A percentile compares a stretch with the other conserved stretches of the same genome.
Conservation (phyloP, 1,140 invertebrate species). For the Dysdera silvatica region DNA sequence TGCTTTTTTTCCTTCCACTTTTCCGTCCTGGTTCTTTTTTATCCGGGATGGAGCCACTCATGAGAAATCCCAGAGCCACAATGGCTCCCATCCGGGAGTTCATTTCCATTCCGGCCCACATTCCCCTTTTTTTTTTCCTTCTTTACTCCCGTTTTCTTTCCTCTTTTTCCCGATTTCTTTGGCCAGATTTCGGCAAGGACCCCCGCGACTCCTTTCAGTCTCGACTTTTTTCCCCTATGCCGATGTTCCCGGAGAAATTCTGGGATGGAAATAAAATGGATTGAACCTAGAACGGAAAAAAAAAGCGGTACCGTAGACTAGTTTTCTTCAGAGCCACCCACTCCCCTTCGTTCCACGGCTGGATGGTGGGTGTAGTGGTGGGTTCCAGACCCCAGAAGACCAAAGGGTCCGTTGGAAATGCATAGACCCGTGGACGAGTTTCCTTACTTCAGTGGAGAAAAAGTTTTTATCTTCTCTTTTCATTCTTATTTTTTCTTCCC, state of each 20-base stretch:
- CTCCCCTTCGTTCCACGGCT: too few relatives aligned
- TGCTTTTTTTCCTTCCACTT: background rate
- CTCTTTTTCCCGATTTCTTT: too few relatives aligned
- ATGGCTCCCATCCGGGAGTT: conserved; percentile 26
- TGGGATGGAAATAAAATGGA: background rate
- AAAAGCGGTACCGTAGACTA: too few relatives aligned
- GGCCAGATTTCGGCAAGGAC: too few relatives aligned
- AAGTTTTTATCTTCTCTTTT: conserved; percentile 4
- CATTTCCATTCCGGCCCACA: conserved; percentile 21
- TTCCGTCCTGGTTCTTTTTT: background rate
- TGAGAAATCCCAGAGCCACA: conserved; percentile 29
- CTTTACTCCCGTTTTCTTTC: background rate
- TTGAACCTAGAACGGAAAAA: too few relatives aligned
- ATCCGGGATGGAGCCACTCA: conserved; percentile 24
- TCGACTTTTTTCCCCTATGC: background rate
- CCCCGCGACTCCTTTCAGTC: background rate
- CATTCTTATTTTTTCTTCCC: conserved; percentile 17
- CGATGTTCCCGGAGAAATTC: background rate
- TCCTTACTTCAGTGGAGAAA: too few relatives aligned
- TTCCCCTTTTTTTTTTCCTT: background rate
- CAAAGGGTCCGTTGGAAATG: too few relatives aligned
- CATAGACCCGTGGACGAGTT: too few relatives aligned
- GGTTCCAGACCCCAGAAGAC: too few relatives aligned
- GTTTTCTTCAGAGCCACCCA: too few relatives aligned
- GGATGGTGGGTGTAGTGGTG: too few relatives aligned